Base-by-base conservation (phyloP, 2,113 vertebrate species). In the Bubo bubo region DNA sequence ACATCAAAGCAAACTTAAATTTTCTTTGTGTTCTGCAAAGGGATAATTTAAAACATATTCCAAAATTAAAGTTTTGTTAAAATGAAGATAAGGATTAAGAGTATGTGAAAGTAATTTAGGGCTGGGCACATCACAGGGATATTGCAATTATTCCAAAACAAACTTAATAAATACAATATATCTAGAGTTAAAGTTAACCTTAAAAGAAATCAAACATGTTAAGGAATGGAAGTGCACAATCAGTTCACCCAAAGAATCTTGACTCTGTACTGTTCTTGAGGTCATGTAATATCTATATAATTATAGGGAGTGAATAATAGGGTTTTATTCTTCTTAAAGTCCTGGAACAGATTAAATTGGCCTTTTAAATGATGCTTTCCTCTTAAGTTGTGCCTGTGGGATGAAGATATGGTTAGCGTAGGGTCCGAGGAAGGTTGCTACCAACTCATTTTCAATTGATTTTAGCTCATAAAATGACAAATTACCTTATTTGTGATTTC, bases 131-230 rank as follows among this genome's bases (percentile, higher is more conserved):
- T 79, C 68, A 58, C 24, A 30, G 14, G 30, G 47, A 15, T 84
- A 68, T 41, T 89, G 49, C 22, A 79, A 21, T 92, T 96, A 85
- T 89, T 95, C 76, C 73, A 91, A 87, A 97, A 53, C 58, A 89
- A 76, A 68, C 49, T 58, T 91, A 72, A 63, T 60, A 92, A 92
- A 62, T 56, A 52, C 52, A 89, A 26, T n/a, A 2, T 60, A 45
- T 84, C 30, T 63, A 58, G 16, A 95, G 39, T 81, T 77, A 84
- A 88, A 30, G 35, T 79, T 95, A 95, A 86, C 72, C 52, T 81
- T 91, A 75, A 79, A 92, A 91, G 72, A 95, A 92, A 89, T 85
- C 34, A 86, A 58, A 89, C 47, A 67, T 75, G 16, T 81, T 89
- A 68, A 70, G 45, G 56, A 84, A 89, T 89, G 27, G 83, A 91